These are phyloP conservation scores for Heliconius ismenius DNA, from an alignment of 2,888 invertebrate genomes.

Conservation along the genomic window DNA sequence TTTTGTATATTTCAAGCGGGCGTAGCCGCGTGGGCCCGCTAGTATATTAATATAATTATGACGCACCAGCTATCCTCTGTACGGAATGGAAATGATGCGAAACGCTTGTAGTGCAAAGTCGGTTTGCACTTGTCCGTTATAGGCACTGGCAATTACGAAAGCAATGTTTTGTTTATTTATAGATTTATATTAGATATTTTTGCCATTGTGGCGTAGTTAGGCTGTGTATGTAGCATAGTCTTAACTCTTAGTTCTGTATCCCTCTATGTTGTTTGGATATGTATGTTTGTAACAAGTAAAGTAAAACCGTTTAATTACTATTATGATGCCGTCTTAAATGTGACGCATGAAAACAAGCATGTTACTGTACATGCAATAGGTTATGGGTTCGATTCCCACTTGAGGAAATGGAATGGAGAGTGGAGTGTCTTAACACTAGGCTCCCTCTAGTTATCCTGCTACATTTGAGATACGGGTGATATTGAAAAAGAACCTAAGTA, in stretches of 20 bases:
- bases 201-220: not conserved
- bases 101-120: constrained; percentile 3
- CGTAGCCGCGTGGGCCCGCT: no score
- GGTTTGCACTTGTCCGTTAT: constrained; percentile 1
- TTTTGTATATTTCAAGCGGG: no score
- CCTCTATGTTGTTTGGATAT: not conserved
- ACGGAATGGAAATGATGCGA: not conserved
- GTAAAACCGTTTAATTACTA: no score
- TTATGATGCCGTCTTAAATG: no score
- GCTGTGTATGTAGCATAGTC: not conserved
- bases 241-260: not conserved
- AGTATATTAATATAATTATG: not conserved
- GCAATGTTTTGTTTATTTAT: constrained; percentile 15
- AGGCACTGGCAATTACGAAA: constrained; percentile 2
- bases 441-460: no score
- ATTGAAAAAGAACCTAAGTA: no score
- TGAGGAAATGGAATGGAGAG: no score
- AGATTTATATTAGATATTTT: not conserved
- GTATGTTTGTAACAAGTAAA: not conserved
- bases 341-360: no score
- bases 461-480: no score
- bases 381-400: no score
- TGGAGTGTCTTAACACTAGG: no score
- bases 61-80: not conserved
- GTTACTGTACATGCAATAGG: no score